Evolutionary conservation across 1,140 invertebrate species (phyloP).

Genomic region (Agraylea sexmaculata): DNA sequence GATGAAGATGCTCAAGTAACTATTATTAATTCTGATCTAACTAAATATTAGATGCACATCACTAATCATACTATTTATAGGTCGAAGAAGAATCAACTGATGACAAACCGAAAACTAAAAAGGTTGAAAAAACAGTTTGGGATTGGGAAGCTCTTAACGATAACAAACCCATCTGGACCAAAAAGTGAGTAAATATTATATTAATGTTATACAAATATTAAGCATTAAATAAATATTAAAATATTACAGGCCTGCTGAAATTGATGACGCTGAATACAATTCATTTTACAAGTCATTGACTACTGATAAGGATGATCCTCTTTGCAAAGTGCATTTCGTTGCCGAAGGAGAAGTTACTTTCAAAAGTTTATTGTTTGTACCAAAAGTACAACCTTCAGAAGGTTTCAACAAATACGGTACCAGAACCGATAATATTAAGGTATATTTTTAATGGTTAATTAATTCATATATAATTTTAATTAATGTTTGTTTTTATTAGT

Average conservation of each 20-base stretch:
- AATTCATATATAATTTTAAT: background rate
- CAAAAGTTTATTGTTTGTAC: slow-evolving; percentile 90
- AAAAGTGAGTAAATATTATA: slow-evolving; percentile 43
- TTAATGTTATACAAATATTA: slow-evolving; percentile 7
- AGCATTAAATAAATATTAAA: too few relatives aligned
- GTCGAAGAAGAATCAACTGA: slow-evolving; percentile 60
- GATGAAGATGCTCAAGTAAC: slow-evolving; percentile 50
- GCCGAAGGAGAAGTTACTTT: slow-evolving; percentile 99
- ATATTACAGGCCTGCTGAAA: slow-evolving; percentile 55
- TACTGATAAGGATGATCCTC: slow-evolving; percentile 78
- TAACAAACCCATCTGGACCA: slow-evolving; percentile 94
- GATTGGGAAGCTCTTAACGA: slow-evolving; percentile 97
- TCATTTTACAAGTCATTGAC: slow-evolving; percentile 92
- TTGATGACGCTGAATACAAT: slow-evolving; percentile 79
- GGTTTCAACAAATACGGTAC: slow-evolving; percentile 93
- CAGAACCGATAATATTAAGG: slow-evolving; percentile 88
- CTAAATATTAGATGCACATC: background rate
- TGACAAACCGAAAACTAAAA: slow-evolving; percentile 83
- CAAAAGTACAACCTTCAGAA: slow-evolving; percentile 79
- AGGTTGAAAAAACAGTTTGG: slow-evolving; percentile 92
- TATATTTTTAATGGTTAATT: slow-evolving; percentile 22
- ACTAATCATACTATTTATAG: slow-evolving; percentile 8
- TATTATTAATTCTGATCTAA: slow-evolving; percentile 21
- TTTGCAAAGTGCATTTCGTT: slow-evolving; percentile 88
- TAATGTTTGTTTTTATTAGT: slow-evolving; percentile 26